A percentile compares a stretch with the other conserved stretches of the same genome.
These are phyloP conservation scores for Meda fulgida DNA, from an alignment of 2,797 vertebrate species.

Conservation along the genomic window DNA sequence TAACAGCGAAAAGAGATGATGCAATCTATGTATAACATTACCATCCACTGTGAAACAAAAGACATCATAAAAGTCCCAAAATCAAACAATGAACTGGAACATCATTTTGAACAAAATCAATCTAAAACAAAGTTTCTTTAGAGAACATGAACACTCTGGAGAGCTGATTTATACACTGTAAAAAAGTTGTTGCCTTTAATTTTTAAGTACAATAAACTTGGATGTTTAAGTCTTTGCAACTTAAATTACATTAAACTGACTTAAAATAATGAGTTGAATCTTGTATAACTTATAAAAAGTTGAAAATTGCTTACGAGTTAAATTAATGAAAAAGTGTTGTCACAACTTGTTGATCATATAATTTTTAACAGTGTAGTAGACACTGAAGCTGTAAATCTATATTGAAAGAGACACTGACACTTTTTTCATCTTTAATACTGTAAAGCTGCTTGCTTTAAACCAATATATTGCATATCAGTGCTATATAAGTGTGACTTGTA, in stretches of 20 bases:
- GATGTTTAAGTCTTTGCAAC: no score
- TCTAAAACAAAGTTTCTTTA: neutral
- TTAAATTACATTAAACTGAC: no score
- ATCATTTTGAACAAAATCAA: neutral
- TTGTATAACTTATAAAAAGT: no score
- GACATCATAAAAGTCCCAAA: neutral
- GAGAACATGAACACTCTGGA: neutral
- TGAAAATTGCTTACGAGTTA: no score
- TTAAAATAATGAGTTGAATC: no score
- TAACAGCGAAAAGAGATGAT: slow-evolving; percentile 2
- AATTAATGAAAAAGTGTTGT: no score
- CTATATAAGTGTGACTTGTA: no score
- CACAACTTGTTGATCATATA: no score
- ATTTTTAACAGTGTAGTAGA: neutral
- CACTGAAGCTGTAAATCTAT: neutral
- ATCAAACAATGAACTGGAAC: neutral
- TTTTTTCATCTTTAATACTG: neutral
- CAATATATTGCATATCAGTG: neutral
- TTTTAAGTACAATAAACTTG: no score
- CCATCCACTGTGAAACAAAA: neutral
- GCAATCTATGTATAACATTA: slow-evolving; percentile 30
- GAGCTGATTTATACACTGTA: neutral
- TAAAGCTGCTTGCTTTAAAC: neutral
- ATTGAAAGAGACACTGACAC: neutral
- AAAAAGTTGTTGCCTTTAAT: no score